Percentiles rank a stretch among this genome's conserved stretches.
Conservation (phyloP, 2,113 vertebrate genomes). For the Oplegnathus fasciatus region DNA sequence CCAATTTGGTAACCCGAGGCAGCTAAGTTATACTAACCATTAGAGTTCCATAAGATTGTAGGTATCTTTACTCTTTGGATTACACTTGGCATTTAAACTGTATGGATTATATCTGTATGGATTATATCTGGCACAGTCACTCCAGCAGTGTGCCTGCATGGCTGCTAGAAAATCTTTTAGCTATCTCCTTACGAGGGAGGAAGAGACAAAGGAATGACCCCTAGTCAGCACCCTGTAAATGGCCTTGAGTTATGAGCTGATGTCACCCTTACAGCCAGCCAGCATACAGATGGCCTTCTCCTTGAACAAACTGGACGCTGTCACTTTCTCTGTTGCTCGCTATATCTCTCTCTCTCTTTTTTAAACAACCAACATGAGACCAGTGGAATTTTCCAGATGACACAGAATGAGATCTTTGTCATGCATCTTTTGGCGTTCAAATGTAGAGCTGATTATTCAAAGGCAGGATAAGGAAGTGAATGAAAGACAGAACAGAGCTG, state of each 20-base stretch:
- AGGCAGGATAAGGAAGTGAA: constrained; percentile 24
- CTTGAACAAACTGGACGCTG: constrained; percentile 48
- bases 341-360: constrained; percentile 27
- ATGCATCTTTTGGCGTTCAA: constrained; percentile 35
- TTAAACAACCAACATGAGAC: constrained; percentile 52
- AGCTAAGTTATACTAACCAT: neutral
- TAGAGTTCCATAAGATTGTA: neutral
- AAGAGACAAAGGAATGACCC: constrained; percentile 50
- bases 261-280: constrained; percentile 62
- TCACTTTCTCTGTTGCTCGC: constrained; percentile 44
- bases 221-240: constrained; percentile 62
- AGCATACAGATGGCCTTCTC: constrained; percentile 69
- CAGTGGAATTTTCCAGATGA: constrained; percentile 71
- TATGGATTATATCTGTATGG: neutral
- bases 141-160: constrained; percentile 2
- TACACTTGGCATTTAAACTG: constrained; percentile 1
- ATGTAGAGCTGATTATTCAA: constrained; percentile 45
- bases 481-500: constrained; percentile 27
- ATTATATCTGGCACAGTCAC: constrained; percentile 23
- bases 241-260: constrained; percentile 72
- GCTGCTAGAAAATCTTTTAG: constrained; percentile 25
- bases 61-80: constrained; percentile 1
- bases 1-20: neutral
- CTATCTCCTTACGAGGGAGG: constrained; percentile 32
- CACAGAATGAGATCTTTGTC: constrained; percentile 54